A percentile compares a stretch with the other conserved stretches of the same genome.
These are phyloP conservation scores for Chironomus tepperi DNA, from an alignment of 1,140 invertebrate genomes.

Conservation along the genomic window DNA sequence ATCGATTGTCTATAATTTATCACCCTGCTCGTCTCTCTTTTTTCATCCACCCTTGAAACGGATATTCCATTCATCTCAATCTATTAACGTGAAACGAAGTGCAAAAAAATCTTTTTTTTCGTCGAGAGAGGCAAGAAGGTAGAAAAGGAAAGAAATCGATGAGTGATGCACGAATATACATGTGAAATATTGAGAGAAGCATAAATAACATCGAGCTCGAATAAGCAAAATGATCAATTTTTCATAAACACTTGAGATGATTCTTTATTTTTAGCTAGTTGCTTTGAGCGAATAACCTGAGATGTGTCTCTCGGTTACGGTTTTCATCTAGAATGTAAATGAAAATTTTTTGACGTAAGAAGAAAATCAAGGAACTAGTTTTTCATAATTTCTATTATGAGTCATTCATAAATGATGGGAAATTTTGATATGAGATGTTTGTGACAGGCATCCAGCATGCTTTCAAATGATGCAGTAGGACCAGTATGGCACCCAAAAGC, in stretches of 20 bases:
- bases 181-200: conserved; percentile 17
- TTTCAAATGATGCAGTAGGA: too few species aligned
- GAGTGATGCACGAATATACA: conserved; percentile 10
- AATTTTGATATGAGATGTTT: too few species aligned
- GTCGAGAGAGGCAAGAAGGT: neutral
- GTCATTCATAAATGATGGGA: too few species aligned
- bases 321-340: neutral
- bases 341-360: neutral
- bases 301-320: neutral
- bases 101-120: conserved; percentile 10
- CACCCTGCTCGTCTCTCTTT: neutral
- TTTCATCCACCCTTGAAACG: neutral
- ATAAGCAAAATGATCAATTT: conserved; percentile 9
- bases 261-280: conserved; percentile 14
- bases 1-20: conserved; percentile 9
- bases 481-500: too few species aligned
- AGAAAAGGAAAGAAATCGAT: neutral
- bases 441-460: too few species aligned
- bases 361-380: neutral
- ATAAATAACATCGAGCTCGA: conserved; percentile 15
- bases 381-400: neutral
- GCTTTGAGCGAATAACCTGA: conserved; percentile 6
- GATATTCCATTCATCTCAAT: neutral
- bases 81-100: neutral
- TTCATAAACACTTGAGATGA: neutral